Percentiles rank a stretch among this genome's conserved stretches.
Evolutionary conservation across 2,797 vertebrate genomes (phyloP).

Genomic region (Channa striata): DNA sequence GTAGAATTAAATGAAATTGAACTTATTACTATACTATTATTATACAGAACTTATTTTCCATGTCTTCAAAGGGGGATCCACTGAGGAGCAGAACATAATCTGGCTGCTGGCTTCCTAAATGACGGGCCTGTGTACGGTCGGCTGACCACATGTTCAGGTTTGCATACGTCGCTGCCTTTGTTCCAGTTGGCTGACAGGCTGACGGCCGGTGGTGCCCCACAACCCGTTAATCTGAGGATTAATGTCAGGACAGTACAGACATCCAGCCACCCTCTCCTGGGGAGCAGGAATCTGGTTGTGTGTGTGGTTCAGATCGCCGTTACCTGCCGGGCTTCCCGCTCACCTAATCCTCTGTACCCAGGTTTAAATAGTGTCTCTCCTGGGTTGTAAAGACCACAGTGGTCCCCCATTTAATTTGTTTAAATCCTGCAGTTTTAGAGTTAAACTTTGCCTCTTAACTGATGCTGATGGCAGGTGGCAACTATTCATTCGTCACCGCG

Average conservation of each 20-base stretch:
- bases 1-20: too few relatives aligned
- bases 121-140: constrained; percentile 7
- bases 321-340: constrained; percentile 16
- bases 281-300: constrained; percentile 63
- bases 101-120: too few relatives aligned
- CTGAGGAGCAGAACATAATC: too few relatives aligned
- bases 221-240: constrained; percentile 79
- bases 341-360: background rate
- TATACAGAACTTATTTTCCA: too few relatives aligned
- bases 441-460: too few relatives aligned
- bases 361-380: background rate
- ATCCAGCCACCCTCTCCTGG: constrained; percentile 55
- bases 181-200: constrained; percentile 25
- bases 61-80: too few relatives aligned
- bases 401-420: background rate
- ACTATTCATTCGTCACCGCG: too few relatives aligned
- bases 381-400: background rate
- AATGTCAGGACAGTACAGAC: constrained; percentile 74
- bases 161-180: constrained; percentile 36
- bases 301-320: constrained; percentile 17
- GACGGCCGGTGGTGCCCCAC: constrained; percentile 55
- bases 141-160: constrained; percentile 43
- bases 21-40: too few relatives aligned
- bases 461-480: too few relatives aligned
- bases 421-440: background rate